Conservation (phyloP, 2,797 vertebrate genomes). For the Smutsia temminckii region DNA sequence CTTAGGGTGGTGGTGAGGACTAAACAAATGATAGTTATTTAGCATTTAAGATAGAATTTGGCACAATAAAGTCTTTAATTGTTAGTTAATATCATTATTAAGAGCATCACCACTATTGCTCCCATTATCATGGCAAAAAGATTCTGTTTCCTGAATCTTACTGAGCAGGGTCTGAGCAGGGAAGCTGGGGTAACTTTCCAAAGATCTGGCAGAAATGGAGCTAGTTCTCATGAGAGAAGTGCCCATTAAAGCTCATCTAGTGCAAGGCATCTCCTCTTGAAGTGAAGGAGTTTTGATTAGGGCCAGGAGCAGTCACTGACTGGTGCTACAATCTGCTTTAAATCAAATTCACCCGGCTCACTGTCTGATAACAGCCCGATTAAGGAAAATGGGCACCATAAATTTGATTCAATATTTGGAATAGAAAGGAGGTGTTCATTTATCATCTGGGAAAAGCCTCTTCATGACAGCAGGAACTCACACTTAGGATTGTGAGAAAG, state of each 20-base stretch:
- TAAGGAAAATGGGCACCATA: conserved; percentile 79
- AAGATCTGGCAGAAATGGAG: conserved; percentile 17
- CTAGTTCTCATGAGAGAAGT: background rate
- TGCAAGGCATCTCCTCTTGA: conserved; percentile 51
- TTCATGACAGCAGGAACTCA: conserved; percentile 60
- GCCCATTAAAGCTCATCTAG: conserved; percentile 64
- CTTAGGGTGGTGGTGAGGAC: background rate
- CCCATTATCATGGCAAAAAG: background rate
- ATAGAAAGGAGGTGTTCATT: conserved; percentile 78
- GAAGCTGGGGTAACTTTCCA: conserved; percentile 12
- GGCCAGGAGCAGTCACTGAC: conserved; percentile 77
- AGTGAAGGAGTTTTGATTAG: conserved; percentile 76
- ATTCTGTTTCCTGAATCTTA: background rate
- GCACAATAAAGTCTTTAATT: background rate
- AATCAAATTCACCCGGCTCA: conserved; percentile 73
- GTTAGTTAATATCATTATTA: conserved; percentile 16
- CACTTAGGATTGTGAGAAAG: conserved; percentile 57
- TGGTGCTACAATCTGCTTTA: conserved; percentile 81
- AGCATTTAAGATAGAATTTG: background rate
- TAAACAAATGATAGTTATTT: conserved; percentile 1
- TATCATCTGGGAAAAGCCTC: conserved; percentile 61
- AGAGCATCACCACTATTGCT: background rate
- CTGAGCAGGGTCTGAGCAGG: background rate
- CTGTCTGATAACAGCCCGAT: conserved; percentile 76
- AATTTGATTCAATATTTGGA: conserved; percentile 83